Base-by-base conservation (phyloP, 2,797 vertebrate species). In the Alfaro cultratus region DNA sequence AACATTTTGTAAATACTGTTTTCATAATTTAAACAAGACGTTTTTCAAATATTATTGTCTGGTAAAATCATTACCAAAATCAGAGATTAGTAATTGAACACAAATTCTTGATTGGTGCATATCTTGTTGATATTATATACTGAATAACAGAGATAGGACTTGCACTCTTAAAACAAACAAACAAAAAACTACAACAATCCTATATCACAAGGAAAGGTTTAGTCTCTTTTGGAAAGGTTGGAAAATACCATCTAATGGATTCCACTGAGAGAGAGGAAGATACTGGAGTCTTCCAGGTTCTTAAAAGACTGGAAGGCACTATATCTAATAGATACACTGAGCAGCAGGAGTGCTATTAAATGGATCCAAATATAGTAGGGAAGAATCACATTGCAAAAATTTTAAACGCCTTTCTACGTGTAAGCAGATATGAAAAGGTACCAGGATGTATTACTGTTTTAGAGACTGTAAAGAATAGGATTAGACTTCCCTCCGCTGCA, bases 341-440 rank as follows among this genome's bases (percentile, higher is more conserved):
- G 45, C 72, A 77, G 80, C 75, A 68, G 36, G 68, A 83, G 75
- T 41, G 81, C 80, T 82, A 83, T 85, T 89, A 90, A 90, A 88
- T 83, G 49, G 80, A 85, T 91, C 86, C 82, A 95, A 89, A 94
- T 93, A 94, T 85, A 88, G 89, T 31, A 67, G 47, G 46, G 74
- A 85, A 78, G 80, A 82, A 87, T 82, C 79, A 75, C 26, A 31
- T 84, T 88, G 76, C 79, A 86, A 88, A 91, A 92, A 86, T 83
- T 85, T 81, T 91, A 85, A 90, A 87, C 74, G 81, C 81, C 23
- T 89, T 78, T 88, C 67, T 75, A 68, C 77, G 49, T 88, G 86
- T 85, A 91, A 91, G 82, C 85, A 88, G 91, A 88, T 90, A 93
- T 92, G 87, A 83, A 85, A 87, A 87, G 86, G 68, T 82, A 86